Conservation (phyloP, 1,140 invertebrate species). For the Pachypsylla venusta region DNA sequence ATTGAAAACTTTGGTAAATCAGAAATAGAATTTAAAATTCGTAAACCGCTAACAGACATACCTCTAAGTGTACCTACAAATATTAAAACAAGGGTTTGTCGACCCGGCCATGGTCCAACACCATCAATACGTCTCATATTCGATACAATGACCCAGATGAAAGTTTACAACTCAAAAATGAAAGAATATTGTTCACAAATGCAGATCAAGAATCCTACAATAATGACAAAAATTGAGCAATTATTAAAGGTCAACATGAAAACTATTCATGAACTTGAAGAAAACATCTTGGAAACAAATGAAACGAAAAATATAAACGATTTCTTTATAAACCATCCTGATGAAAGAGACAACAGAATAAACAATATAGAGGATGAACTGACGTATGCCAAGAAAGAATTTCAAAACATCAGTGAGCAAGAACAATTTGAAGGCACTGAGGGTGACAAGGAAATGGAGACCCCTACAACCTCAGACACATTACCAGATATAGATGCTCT, state of each 20-base stretch:
- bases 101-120: background rate
- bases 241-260: background rate
- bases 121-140: background rate
- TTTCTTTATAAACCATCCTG: background rate
- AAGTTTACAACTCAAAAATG: background rate
- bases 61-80: background rate
- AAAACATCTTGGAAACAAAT: background rate
- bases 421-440: too few species aligned
- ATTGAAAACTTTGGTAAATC: slow-evolving; percentile 1
- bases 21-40: background rate
- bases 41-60: background rate
- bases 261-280: background rate
- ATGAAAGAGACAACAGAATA: too few species aligned
- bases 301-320: background rate
- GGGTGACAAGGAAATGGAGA: too few species aligned
- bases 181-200: background rate
- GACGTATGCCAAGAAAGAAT: too few species aligned
- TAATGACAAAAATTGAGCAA: background rate
- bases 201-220: background rate
- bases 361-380: too few species aligned
- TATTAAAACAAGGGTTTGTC: background rate
- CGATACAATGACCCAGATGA: background rate
- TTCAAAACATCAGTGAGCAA: too few species aligned
- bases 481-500: too few species aligned
- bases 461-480: too few species aligned